These are phyloP conservation scores for Araneus ventricosus DNA, from an alignment of 1,140 invertebrate genomes.

Conservation along the genomic window DNA sequence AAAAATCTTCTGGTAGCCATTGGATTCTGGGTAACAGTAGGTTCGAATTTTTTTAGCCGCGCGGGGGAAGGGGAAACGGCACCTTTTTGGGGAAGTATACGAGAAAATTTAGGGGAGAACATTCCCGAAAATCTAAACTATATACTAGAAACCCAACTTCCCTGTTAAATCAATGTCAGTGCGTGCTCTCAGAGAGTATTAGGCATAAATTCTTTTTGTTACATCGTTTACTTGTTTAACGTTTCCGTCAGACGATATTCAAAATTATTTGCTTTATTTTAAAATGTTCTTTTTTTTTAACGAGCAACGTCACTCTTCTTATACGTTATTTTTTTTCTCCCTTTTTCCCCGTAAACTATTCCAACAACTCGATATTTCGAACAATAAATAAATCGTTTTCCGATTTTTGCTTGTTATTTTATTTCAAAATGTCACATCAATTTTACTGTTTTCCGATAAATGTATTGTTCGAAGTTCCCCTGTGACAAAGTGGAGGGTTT, in stretches of 20 bases:
- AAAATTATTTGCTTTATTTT: background rate
- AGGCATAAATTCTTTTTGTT: background rate
- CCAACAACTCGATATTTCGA: background rate
- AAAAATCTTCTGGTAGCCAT: too few species aligned
- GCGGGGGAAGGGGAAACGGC: too few species aligned
- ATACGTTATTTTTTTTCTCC: background rate
- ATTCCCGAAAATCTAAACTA: too few species aligned
- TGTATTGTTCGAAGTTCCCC: background rate
- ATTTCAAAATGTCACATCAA: background rate
- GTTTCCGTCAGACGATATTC: background rate
- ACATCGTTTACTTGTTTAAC: background rate
- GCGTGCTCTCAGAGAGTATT: background rate
- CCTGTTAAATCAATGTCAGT: background rate
- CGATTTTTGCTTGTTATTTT: background rate
- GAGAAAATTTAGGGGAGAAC: too few species aligned
- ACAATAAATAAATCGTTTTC: background rate
- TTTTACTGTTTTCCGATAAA: conserved; percentile 8
- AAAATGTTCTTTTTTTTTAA: background rate
- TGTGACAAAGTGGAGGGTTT: background rate
- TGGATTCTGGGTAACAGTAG: too few species aligned
- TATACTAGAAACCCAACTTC: background rate
- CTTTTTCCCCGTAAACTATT: background rate
- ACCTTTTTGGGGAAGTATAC: too few species aligned
- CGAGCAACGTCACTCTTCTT: background rate
- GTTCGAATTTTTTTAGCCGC: too few species aligned